Conservation (phyloP, 2,113 vertebrate species). For the Calyptommatus sinebrachiatus region DNA sequence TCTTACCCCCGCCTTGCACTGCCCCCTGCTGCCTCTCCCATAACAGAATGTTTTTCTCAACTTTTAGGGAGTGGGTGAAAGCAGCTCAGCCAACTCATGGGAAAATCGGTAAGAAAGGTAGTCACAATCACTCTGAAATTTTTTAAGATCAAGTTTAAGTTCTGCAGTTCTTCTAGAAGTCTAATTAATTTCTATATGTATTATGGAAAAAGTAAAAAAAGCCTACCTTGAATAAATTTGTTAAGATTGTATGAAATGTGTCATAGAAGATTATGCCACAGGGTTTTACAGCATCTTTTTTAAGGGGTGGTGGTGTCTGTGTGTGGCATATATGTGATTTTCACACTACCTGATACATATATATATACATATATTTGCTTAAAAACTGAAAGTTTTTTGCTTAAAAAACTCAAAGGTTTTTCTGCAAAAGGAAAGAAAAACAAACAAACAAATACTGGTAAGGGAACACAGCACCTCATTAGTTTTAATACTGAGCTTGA, state of each 20-base stretch:
- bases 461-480: slow-evolving; percentile 9
- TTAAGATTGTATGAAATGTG: not conserved
- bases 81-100: not conserved
- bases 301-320: no score
- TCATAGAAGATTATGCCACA: not conserved
- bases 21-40: not conserved
- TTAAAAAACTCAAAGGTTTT: not conserved
- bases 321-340: no score
- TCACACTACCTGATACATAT: not conserved
- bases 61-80: slow-evolving; percentile 1
- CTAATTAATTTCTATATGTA: not conserved
- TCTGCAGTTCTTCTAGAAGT: not conserved
- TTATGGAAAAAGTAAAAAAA: not conserved
- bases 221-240: not conserved
- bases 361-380: no score
- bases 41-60: not conserved
- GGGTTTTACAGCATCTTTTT: not conserved
- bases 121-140: not conserved
- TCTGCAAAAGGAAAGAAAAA: slow-evolving; percentile 12
- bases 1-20: no score
- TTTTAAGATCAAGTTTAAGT: not conserved
- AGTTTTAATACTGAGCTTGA: slow-evolving; percentile 2
- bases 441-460: not conserved
- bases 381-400: no score
- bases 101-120: not conserved